Evolutionary conservation across 2,888 invertebrate genomes (phyloP), one percentile per base, ranked within the genome.

Genomic region (Trichogramma dendrolimi): DNA sequence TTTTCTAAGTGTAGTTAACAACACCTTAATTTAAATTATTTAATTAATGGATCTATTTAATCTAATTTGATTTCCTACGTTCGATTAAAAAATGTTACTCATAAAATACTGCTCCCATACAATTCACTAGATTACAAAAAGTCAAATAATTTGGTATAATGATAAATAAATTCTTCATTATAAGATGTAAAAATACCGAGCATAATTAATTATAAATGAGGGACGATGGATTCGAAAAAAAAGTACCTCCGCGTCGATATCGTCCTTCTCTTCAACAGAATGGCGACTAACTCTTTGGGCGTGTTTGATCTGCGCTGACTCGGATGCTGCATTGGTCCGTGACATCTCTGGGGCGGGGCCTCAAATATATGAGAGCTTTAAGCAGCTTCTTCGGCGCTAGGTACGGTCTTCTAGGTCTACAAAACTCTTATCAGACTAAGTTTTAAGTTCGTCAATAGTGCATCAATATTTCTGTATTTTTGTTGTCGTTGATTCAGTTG

Each of bases 241-340:
- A 27, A 27, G 27, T 27, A 27, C n/a, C 14, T 10, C 4, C 53
- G 10, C 39, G 14, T 53, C 53, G 11, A 27, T 57, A 57, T 54
- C 10, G 14, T 14, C 2, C 55, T 11, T 8, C 11, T 46, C 62
- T 56, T 40, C 42, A 59, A 47, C 41, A 49, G 57, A 65, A 68
- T 69, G 68, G 69, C 69, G 69, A 56, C 69, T 59, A 38, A 49
- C 52, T 54, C 51, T 43, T 14, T 55, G 68, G 70, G 69, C 67
- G 70, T 69, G 66, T 67, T 62, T 46, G 55, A 64, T 59, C 27
- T 41, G 38, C 10, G 11, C 49, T 14, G 11, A 10, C 48, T 52
- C 62, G 63, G 67, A 67, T 66, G 61, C 58, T 64, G 64, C 58
- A 53, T 53, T 53, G 53, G 53, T 42, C 53, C 53, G 42, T 5